phyloP scores from a whole-genome alignment of 2,888 invertebrate species.

The Dugesia japonica region DNA sequence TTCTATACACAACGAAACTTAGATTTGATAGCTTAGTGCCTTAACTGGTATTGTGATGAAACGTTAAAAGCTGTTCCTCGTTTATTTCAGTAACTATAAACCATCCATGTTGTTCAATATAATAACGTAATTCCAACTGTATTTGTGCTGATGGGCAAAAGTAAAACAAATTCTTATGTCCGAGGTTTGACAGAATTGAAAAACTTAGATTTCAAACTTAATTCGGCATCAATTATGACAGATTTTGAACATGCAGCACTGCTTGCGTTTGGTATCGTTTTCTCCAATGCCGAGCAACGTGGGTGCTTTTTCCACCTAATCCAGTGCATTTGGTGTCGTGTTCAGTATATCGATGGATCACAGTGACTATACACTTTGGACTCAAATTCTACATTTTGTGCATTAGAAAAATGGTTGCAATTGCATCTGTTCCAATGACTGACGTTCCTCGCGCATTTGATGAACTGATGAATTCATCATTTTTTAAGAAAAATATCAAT shows the following conservation, averaged over 20 bases:
- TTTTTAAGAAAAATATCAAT: too few relatives aligned
- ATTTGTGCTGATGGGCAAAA: neutral
- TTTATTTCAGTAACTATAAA: neutral
- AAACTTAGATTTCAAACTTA: neutral
- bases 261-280: neutral
- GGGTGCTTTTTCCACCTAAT: neutral
- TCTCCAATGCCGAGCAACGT: neutral
- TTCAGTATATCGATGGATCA: neutral
- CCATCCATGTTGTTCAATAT: neutral
- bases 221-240: neutral
- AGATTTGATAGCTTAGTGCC: neutral
- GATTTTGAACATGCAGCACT: neutral
- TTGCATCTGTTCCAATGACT: neutral
- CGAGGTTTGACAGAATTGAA: neutral
- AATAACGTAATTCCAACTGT: neutral
- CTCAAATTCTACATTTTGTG: neutral
- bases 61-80: neutral
- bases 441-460: too few relatives aligned
- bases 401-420: neutral
- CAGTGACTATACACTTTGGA: neutral
- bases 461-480: too few relatives aligned
- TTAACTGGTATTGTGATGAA: neutral
- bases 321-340: neutral
- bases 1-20: neutral
- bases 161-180: neutral